Conservation (phyloP, 2,888 invertebrate species). For the Sinhomidia bicolor region DNA sequence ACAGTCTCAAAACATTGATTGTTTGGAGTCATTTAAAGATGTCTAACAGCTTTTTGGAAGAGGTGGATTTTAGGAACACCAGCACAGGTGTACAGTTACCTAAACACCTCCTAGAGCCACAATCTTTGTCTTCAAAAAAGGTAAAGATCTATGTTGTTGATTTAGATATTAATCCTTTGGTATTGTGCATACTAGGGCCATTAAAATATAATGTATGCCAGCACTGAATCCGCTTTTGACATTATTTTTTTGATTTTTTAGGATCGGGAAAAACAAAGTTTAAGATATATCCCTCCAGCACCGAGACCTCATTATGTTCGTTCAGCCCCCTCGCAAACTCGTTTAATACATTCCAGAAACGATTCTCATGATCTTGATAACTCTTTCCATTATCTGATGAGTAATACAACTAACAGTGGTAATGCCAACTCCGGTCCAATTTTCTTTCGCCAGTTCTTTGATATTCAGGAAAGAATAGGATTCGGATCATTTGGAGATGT, state of each 20-base stretch:
- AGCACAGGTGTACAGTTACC: slow-evolving; percentile 76
- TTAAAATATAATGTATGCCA: too few species aligned
- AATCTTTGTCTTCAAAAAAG: slow-evolving; percentile 78
- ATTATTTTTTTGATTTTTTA: too few species aligned
- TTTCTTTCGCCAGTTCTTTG: slow-evolving; percentile 88
- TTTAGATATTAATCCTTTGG: too few species aligned
- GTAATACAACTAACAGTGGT: slow-evolving; percentile 13
- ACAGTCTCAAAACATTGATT: too few species aligned
- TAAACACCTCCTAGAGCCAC: slow-evolving; percentile 76
- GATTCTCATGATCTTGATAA: slow-evolving; percentile 76
- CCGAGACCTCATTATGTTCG: slow-evolving; percentile 78
- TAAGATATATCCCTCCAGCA: slow-evolving; percentile 78
- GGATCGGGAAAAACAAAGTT: slow-evolving; percentile 76
- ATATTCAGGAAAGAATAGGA: slow-evolving; percentile 85
- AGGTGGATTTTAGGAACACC: slow-evolving; percentile 58
- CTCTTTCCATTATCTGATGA: slow-evolving; percentile 76
- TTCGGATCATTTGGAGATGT: slow-evolving; percentile 90
- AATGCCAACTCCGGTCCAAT: slow-evolving; percentile 79
- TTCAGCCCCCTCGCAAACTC: slow-evolving; percentile 75
- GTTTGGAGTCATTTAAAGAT: too few species aligned
- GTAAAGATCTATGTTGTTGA: too few species aligned
- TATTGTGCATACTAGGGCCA: too few species aligned
- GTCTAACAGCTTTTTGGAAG: slow-evolving; percentile 64
- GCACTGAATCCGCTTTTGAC: too few species aligned
- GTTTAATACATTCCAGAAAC: slow-evolving; percentile 78